Conservation (phyloP, 2,113 vertebrate genomes). For the Peromyscus californicus region DNA sequence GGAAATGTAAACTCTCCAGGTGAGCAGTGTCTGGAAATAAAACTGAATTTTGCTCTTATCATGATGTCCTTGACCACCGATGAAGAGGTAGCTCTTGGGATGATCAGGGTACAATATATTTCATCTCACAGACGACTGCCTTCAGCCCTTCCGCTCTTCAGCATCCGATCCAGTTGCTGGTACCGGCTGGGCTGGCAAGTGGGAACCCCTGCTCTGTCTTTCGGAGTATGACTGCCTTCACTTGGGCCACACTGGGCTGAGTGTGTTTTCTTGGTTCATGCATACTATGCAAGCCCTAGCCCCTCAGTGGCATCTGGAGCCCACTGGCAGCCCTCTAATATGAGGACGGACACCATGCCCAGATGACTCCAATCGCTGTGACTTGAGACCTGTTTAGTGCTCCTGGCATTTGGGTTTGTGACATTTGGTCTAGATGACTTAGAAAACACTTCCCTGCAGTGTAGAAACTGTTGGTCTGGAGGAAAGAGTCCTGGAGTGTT, state of each 20-base stretch:
- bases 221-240: neutral
- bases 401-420: neutral
- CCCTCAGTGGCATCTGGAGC: neutral
- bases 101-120: neutral
- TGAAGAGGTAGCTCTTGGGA: neutral
- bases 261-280: constrained; percentile 15
- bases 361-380: neutral
- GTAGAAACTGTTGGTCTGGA: neutral
- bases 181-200: neutral
- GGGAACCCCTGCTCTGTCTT: neutral
- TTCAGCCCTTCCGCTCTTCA: no score
- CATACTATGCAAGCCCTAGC: no score
- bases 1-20: neutral
- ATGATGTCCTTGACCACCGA: neutral
- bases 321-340: neutral
- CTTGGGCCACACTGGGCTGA: neutral
- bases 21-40: constrained; percentile 33
- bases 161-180: neutral
- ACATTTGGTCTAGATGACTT: constrained; percentile 36
- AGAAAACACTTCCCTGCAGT: constrained; percentile 17
- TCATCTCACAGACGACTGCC: neutral
- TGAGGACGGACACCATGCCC: neutral
- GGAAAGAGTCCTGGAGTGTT: neutral
- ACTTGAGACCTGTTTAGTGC: neutral
- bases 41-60: constrained; percentile 16